Evolutionary conservation across 2,888 invertebrate species (phyloP), one percentile per base, ranked within the genome.

Genomic region (Strigamia crassipes): DNA sequence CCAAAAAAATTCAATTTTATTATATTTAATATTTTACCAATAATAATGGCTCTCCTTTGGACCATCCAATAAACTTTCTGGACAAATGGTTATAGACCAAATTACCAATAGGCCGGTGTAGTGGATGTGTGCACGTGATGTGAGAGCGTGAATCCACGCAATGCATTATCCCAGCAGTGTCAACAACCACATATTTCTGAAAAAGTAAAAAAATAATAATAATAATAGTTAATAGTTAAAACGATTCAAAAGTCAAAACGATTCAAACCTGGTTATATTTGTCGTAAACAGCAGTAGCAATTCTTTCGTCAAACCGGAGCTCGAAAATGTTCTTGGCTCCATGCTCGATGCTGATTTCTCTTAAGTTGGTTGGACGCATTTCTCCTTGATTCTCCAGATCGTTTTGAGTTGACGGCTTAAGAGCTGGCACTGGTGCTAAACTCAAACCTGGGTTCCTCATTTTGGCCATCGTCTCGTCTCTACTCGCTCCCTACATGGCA

Each of bases 331-430:
- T 46, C 15, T 46, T 46, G 46, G 46, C 61, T 61, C 61, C 18
- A 61, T 23, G 23, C 61, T 61, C 18, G 21, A 23, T 23, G 61
- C 21, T 61, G 23, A 61, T 61, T 18, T 61, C 23, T 10, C 61
- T 61, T 12, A 61, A 61, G 61, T 61, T 61, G 21, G 61, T 9
- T 23, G 23, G 61, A n/a, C 61, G n/a, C 61, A 23, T 61, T n/a
- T 61, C 61, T 23, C 61, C 61, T 61, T 61, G 61, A 61, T 18
- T 61, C 21, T 61, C 21, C 61, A 61, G 21, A 61, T 61, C 61
- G 1, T 61, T 61, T 61, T 1, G 61, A 61, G 61, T 4, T 23
- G 23, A 12, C 61, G 21, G 5, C 61, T 18, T 61, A 61, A 61
- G 61, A 61, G 61, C 61, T 61, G 61, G 6, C 61, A 61, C 18